These are phyloP conservation scores for Pardosa pseudoannulata DNA, from an alignment of 2,888 invertebrate genomes.

Conservation along the genomic window DNA sequence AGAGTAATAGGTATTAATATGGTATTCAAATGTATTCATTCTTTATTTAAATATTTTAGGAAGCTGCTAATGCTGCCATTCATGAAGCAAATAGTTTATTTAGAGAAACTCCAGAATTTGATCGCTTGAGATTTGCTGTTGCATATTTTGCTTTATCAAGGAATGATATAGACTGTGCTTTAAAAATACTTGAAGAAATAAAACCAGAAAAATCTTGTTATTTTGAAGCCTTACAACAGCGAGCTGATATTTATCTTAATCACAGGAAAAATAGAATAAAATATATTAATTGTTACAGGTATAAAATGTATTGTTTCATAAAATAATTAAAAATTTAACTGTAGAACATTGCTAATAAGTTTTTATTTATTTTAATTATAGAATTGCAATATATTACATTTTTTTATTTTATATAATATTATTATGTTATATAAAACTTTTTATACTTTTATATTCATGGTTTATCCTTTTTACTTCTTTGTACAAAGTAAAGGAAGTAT, in stretches of 20 bases:
- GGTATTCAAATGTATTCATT: background rate
- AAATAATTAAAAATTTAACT: too few relatives aligned
- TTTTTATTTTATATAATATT: too few relatives aligned
- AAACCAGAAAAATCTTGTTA: conserved; percentile 90
- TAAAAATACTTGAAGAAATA: conserved; percentile 87
- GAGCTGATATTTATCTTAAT: conserved; percentile 93
- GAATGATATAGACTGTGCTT: conserved; percentile 88
- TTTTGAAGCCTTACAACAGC: conserved; percentile 82
- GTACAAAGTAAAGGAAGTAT: too few relatives aligned
- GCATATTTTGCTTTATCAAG: conserved; percentile 89
- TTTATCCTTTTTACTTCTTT: too few relatives aligned
- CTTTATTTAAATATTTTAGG: conserved; percentile 20
- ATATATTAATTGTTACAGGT: conserved; percentile 89
- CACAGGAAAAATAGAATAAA: conserved; percentile 90
- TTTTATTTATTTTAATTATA: too few relatives aligned
- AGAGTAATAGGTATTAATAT: background rate
- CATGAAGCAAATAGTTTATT: conserved; percentile 74
- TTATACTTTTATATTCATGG: too few relatives aligned
- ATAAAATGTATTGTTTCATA: too few relatives aligned
- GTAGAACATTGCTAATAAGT: too few relatives aligned
- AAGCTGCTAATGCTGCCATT: conserved; percentile 49
- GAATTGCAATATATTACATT: too few relatives aligned
- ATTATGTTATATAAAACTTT: too few relatives aligned
- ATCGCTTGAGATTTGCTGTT: conserved; percentile 88
- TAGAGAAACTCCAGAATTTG: conserved; percentile 89